Percentiles rank a stretch among this genome's conserved stretches.
phyloP scores from a whole-genome alignment of 2,888 invertebrate species.

The Dolichomitus sp. region DNA sequence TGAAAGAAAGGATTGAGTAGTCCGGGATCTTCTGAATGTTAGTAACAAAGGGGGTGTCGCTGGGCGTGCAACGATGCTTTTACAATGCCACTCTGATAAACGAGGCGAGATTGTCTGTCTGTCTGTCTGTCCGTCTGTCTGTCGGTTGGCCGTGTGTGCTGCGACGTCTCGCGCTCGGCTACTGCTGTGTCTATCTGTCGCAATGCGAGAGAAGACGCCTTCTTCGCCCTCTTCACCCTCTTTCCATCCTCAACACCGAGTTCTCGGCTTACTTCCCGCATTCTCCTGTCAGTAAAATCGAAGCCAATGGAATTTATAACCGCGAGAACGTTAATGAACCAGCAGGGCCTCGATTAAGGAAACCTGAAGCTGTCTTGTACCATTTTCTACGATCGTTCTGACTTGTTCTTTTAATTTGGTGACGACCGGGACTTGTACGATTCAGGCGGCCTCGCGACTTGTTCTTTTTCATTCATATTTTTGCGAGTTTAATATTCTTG shows the following conservation, averaged over 20 bases:
- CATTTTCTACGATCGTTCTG: background rate
- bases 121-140: constrained; percentile 79
- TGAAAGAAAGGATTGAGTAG: constrained; percentile 85
- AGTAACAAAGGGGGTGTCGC: constrained; percentile 84
- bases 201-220: constrained; percentile 49
- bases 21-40: constrained; percentile 80
- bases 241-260: constrained; percentile 35
- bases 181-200: constrained; percentile 59
- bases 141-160: constrained; percentile 66
- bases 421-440: background rate
- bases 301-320: constrained; percentile 37
- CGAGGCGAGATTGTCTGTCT: constrained; percentile 85
- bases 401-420: constrained; percentile 2
- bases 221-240: constrained; percentile 46
- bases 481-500: constrained; percentile 75
- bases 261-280: background rate
- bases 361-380: background rate
- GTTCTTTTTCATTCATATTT: constrained; percentile 74
- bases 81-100: constrained; percentile 85
- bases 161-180: constrained; percentile 52
- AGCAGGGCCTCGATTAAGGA: constrained; percentile 1
- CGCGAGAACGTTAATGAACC: constrained; percentile 23
- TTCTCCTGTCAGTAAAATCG: constrained; percentile 27
- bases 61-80: constrained; percentile 80
- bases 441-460: background rate